Base-by-base conservation (phyloP, 2,113 vertebrate species). In the Xenopus laevis region DNA sequence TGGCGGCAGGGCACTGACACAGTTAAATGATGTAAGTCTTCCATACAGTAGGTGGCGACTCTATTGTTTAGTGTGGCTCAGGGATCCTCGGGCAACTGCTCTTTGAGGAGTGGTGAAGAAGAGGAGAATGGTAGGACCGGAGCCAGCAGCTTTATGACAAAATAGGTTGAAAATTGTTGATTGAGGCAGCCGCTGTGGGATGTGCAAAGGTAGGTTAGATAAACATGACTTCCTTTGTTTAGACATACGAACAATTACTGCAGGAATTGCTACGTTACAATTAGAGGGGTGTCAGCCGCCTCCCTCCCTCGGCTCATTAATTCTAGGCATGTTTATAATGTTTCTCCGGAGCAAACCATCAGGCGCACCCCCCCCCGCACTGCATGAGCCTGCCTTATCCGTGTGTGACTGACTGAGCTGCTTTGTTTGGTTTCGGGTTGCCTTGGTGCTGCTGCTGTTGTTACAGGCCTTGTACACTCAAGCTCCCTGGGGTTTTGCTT, bases 41-140 rank as follows among this genome's bases (percentile, higher is more conserved):
- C 74, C 74, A 10, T 75, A 40, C 73, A 63, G 66, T 77, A 77
- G 74, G 60, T 64, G 74, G 74, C 74, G 74, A 45, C 62, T 12
- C 21, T 23, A 13, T n/a, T 18, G 13, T 44, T 21, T 21, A 17
- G 50, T 18, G 17, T 23, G 53, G 21, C 3, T 8, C n/a, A 40
- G 58, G 59, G 53, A 4, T 40, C 3, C 50, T 60, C 30, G 12
- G 30, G 33, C 60, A 50, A 20, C 45, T 45, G 64, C 60, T 69
- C 27, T 40, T 17, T 53, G 18, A 16, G 55, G 15, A 71, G 64
- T 21, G 40, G 16, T 55, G 18, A 44, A 50, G 65, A 44, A 10
- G 18, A 65, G 16, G 21, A 46, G n/a, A 33, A 12, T 5, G 4
- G 18, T 18, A 12, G 20, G 52, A 13, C 1, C 30, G 7, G 20